Percentiles rank a stretch among this genome's conserved stretches.
phyloP scores from a whole-genome alignment of 1,140 invertebrate genomes.

The Amphibalanus amphitrite region DNA sequence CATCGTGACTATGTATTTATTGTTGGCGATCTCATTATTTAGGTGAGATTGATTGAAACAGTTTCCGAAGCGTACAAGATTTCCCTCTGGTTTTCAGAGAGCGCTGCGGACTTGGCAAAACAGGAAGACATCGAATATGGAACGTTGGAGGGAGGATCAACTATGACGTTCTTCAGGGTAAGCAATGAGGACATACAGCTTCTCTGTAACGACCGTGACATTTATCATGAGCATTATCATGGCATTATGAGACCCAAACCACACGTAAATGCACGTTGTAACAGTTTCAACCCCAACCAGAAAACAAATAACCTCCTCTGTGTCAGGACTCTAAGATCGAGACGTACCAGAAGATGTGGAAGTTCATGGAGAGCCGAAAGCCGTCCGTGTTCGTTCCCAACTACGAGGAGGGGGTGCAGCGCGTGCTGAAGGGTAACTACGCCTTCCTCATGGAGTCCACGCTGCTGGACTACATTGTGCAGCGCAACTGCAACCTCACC shows the following conservation, averaged over 20 bases:
- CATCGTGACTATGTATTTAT: not conserved
- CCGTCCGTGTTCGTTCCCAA: slow-evolving; percentile 68
- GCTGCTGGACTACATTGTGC: slow-evolving; percentile 87
- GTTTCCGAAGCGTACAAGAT: not conserved
- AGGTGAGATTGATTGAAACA: not conserved
- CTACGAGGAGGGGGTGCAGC: slow-evolving; percentile 72
- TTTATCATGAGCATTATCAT: too few relatives aligned
- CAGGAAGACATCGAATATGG: slow-evolving; percentile 88
- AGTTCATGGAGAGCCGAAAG: slow-evolving; percentile 70
- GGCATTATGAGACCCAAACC: too few relatives aligned
- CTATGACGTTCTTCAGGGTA: slow-evolving; percentile 90
- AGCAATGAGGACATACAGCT: too few relatives aligned
- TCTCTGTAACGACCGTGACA: too few relatives aligned
- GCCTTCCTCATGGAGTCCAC: slow-evolving; percentile 98
- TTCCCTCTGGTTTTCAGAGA: slow-evolving; percentile 36
- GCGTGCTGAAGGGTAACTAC: slow-evolving; percentile 71
- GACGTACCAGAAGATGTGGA: slow-evolving; percentile 94
- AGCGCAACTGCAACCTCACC: too few relatives aligned
- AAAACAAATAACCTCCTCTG: too few relatives aligned
- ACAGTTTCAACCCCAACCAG: too few relatives aligned
- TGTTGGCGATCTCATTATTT: not conserved
- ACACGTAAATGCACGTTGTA: too few relatives aligned
- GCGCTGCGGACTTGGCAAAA: slow-evolving; percentile 78
- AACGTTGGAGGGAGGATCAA: too few relatives aligned
- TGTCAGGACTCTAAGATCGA: slow-evolving; percentile 84